These are phyloP conservation scores for Stenichneumon culpator DNA, from an alignment of 2,888 invertebrate genomes.

Conservation along the genomic window DNA sequence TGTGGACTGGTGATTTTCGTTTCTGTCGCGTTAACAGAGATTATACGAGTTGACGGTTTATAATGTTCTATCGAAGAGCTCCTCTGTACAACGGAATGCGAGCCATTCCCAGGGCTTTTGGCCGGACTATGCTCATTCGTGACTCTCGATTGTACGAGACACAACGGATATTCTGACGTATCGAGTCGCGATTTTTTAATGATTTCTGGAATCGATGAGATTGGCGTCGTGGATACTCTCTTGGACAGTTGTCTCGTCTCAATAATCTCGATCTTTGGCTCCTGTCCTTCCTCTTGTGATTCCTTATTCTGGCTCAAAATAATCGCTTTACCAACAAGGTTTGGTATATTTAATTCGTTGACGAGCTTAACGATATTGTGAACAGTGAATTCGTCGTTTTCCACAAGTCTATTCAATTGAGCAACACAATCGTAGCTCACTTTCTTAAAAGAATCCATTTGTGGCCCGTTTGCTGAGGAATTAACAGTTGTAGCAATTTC, in stretches of 20 bases:
- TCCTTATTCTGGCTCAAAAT: not conserved
- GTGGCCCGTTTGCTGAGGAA: conserved; percentile 47
- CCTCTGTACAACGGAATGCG: too few relatives aligned
- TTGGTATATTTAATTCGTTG: conserved; percentile 53
- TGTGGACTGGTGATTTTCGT: not conserved
- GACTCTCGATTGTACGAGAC: not conserved
- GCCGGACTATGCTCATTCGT: not conserved
- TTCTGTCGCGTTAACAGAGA: not conserved
- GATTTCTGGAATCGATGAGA: not conserved
- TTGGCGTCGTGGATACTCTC: conserved; percentile 30
- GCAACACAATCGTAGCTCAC: conserved; percentile 66
- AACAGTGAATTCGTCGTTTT: conserved; percentile 65
- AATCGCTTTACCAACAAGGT: not conserved
- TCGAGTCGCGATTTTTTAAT: conserved; percentile 27
- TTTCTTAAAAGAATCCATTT: conserved; percentile 53
- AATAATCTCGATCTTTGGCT: not conserved
- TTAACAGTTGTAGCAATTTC: conserved; percentile 83
- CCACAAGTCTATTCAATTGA: conserved; percentile 67
- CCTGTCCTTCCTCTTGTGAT: not conserved
- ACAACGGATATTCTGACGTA: not conserved
- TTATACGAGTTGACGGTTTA: too few relatives aligned
- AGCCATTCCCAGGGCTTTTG: not conserved
- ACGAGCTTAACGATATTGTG: conserved; percentile 67
- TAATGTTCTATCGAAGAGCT: too few relatives aligned
- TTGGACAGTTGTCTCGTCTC: not conserved